Evolutionary conservation across 2,888 invertebrate genomes (phyloP), one percentile per base, ranked within the genome.

Genomic region (Pheosia tremula): DNA sequence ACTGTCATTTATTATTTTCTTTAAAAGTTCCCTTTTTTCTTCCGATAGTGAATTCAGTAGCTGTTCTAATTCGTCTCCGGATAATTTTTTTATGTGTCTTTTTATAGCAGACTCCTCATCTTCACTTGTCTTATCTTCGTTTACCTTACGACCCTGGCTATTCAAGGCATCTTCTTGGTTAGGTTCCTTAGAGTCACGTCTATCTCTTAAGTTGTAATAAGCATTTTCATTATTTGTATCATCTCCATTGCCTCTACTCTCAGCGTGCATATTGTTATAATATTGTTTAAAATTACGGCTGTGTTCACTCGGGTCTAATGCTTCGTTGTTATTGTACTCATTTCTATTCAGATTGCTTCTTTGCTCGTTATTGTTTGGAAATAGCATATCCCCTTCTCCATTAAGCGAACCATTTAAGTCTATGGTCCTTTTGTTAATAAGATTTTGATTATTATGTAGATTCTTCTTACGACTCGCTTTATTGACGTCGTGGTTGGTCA

Each of bases 41-140:
- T 86, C 88, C 0, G 91, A 83, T 6, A 93, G 79, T 11, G 91
- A 89, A 69, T 81, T 86, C 2, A 92, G 73, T 55, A 93, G 76
- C 67, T 91, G 89, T 73, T 91, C 84, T 59, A 92, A 76, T 76
- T 93, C 92, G 55, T 83, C 79, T 59, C 75, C 83, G 13, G 90
- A 85, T 52, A 93, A 78, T 66, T 89, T 90, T 78, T 88, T 88
- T 8, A 92, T 86, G 56, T 91, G 91, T 59, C 84, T 83, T 74
- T 86, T 88, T 52, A 93, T 92, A 43, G 87, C 87, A 50, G 83
- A 78, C 78, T 91, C 90, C 73, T 88, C 91, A 72, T 85, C 85
- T 77, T 87, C 88, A 59, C 72, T 81, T 5, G 76, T 74, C 66
- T 79, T 77, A 38, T 72, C 70, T 36, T 65, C 55, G 3, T 52